Evolutionary conservation across 92 coral and sea anemone genomes (phyloP).

Genomic region (Zoanthus gigantus): DNA sequence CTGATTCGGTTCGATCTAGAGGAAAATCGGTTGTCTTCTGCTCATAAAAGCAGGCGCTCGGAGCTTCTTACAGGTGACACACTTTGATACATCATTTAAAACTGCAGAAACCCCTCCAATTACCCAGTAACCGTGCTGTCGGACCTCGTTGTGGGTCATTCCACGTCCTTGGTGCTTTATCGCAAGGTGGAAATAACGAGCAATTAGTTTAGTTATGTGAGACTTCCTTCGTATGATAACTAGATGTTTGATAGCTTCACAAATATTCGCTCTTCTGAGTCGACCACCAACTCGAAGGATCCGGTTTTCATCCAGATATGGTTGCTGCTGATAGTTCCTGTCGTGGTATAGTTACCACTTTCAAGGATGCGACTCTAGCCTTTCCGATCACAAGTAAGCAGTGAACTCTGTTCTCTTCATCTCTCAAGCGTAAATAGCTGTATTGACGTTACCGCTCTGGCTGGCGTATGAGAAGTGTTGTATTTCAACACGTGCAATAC

Average conservation of each 20-base stretch:
- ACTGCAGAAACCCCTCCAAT: slow-evolving; percentile 60
- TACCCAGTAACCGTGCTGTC: slow-evolving; percentile 68
- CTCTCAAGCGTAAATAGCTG: slow-evolving; percentile 64
- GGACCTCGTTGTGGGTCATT: slow-evolving; percentile 69
- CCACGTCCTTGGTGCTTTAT: slow-evolving; percentile 70
- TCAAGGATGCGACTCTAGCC: slow-evolving; percentile 67
- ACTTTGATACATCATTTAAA: slow-evolving; percentile 23
- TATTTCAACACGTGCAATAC: slow-evolving; percentile 43
- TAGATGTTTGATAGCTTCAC: slow-evolving; percentile 46
- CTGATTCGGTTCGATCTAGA: slow-evolving; percentile 52
- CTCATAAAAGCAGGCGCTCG: slow-evolving; percentile 49
- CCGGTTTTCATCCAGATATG: slow-evolving; percentile 17
- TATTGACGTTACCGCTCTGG: slow-evolving; percentile 60
- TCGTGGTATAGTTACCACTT: slow-evolving; percentile 65
- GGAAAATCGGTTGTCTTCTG: slow-evolving; percentile 64
- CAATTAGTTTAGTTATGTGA: slow-evolving; percentile 45
- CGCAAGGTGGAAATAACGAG: slow-evolving; percentile 42
- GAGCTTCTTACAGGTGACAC: slow-evolving; percentile 47
- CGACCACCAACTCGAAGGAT: slow-evolving; percentile 63
- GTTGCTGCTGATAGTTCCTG: slow-evolving; percentile 70
- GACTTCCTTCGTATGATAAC: slow-evolving; percentile 37
- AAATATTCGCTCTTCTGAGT: slow-evolving; percentile 46
- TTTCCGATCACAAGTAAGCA: slow-evolving; percentile 67
- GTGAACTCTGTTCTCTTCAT: slow-evolving; percentile 54
- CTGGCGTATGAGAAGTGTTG: slow-evolving; percentile 75